Evolutionary conservation across 1,140 invertebrate species (phyloP), one percentile per base, ranked within the genome.

Genomic region (Pogonomyrmex barbatus): DNA sequence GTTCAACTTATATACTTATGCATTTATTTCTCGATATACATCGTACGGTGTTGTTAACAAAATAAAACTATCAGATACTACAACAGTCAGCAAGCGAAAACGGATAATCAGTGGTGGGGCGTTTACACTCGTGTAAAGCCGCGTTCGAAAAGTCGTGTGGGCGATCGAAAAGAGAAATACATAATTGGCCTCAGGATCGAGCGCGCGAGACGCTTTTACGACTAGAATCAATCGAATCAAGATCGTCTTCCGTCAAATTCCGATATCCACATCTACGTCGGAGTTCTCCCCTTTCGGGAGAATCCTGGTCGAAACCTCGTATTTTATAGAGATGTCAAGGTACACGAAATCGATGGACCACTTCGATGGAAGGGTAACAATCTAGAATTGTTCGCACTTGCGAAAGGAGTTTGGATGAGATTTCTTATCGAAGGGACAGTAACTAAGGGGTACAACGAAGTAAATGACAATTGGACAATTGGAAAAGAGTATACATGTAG

Each of bases 41-140:
- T 67, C 30, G 65, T 68, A 54, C 33, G 39, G 65, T 82, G 54
- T 75, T 52, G 47, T 93, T 93, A 94, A 94, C 92, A 94, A 95
- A 94, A 94, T 94, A 94, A 94, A 94, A 94, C 92, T 94, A 94
- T 94, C 90, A 94, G 91, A 92, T 87, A 92, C 91, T 95, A 95
- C 92, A 94, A 94, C 94, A 94, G 91, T 94, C 92, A 94, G 93
- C 92, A 94, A 94, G 93, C 92, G 94, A 92, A 94, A 91, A 93
- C 87, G 86, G 47, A 88, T 93, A 91, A 93, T 91, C 65, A 92
- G 91, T 89, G 89, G 90, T 89, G 71, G 56, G 33, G 39, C 79
- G 47, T 60, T 24, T 83, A 89, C 54, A 75, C 86, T 84, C 45
- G 60, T 33, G 62, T 83, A 42, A 85, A 42, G 30, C 68, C 70